Conservation (phyloP, 2,113 vertebrate genomes). For the Clarias gariepinus region DNA sequence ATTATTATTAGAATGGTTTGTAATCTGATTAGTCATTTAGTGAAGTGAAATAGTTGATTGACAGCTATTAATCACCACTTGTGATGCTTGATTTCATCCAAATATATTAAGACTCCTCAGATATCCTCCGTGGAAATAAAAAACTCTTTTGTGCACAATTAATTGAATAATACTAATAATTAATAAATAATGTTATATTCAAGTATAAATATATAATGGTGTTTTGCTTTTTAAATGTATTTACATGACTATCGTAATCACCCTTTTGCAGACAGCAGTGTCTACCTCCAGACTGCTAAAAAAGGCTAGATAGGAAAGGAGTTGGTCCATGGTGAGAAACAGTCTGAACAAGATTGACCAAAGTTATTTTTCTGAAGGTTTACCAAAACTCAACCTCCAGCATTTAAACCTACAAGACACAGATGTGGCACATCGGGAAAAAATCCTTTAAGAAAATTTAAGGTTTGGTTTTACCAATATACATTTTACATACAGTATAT, state of each 20-base stretch:
- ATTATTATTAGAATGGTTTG: slow-evolving; percentile 5
- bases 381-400: not conserved
- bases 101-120: not conserved
- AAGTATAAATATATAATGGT: not conserved
- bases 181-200: not conserved
- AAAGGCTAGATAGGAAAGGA: too few relatives aligned
- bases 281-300: too few relatives aligned
- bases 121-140: not conserved
- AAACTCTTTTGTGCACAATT: not conserved
- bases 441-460: not conserved
- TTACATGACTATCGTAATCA: not conserved
- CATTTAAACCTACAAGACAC: not conserved
- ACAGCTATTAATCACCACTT: not conserved
- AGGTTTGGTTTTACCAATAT: too few relatives aligned
- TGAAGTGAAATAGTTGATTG: slow-evolving; percentile 4
- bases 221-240: not conserved
- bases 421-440: not conserved
- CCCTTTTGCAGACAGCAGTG: too few relatives aligned
- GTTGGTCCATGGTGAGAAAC: too few relatives aligned
- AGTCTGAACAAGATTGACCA: too few relatives aligned
- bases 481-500: too few relatives aligned
- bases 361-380: not conserved
- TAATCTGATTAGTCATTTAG: not conserved
- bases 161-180: not conserved
- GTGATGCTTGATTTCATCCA: too few relatives aligned